phyloP scores from a whole-genome alignment of 2,113 vertebrate genomes.

The Hiodon tergisus region DNA sequence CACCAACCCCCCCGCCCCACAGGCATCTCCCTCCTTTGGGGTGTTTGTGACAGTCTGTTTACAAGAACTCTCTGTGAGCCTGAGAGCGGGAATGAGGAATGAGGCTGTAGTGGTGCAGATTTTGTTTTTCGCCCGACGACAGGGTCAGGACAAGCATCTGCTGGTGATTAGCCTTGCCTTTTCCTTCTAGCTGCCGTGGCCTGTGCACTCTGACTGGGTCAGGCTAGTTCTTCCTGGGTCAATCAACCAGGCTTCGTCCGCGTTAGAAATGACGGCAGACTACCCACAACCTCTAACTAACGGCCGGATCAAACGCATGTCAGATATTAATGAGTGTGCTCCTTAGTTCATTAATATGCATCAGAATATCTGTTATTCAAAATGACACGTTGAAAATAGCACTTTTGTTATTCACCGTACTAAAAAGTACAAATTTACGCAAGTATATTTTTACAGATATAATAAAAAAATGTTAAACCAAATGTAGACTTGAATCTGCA shows the following conservation, averaged over 20 bases:
- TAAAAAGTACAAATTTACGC: neutral
- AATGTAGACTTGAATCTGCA: slow-evolving; percentile 3
- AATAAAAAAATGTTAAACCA: no score
- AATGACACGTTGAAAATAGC: neutral
- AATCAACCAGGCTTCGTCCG: slow-evolving; percentile 21
- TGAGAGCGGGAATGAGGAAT: slow-evolving; percentile 6
- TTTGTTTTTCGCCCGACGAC: slow-evolving; percentile 5
- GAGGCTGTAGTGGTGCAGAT: slow-evolving; percentile 10
- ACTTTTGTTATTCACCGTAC: neutral
- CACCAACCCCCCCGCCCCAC: slow-evolving; percentile 2
- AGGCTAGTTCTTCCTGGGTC: slow-evolving; percentile 24
- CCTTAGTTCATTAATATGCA: neutral
- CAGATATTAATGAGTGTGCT: neutral
- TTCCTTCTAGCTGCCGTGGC: slow-evolving; percentile 25
- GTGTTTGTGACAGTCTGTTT: slow-evolving; percentile 38
- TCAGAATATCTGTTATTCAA: neutral
- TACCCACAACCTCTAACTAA: neutral
- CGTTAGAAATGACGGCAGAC: slow-evolving; percentile 26
- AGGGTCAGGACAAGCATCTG: slow-evolving; percentile 35
- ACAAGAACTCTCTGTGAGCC: slow-evolving; percentile 30
- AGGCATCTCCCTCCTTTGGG: slow-evolving; percentile 14
- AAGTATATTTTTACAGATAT: no score
- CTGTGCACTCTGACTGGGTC: slow-evolving; percentile 25
- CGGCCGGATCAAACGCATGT: neutral
- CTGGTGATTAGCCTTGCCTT: slow-evolving; percentile 35